Evolutionary conservation across 1,140 invertebrate genomes (phyloP).

Genomic region (Rhopalosiphum padi): DNA sequence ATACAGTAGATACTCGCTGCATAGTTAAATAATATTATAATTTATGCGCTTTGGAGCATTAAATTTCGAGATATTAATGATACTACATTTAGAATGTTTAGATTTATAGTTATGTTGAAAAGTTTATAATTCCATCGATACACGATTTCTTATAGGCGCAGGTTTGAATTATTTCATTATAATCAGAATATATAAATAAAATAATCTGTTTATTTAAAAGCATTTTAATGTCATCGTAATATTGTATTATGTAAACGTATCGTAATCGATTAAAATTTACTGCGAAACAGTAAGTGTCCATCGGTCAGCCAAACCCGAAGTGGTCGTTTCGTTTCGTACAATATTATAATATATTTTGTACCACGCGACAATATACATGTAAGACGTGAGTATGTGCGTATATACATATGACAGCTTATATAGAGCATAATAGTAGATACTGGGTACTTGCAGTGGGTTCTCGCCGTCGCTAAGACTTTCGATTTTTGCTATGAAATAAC

Average conservation of each 20-base stretch:
- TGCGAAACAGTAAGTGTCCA: neutral
- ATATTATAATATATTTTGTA: neutral
- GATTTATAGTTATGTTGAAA: neutral
- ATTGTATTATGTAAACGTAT: neutral
- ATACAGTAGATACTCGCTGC: neutral
- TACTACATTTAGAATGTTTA: neutral
- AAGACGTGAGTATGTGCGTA: neutral
- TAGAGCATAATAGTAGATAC: neutral
- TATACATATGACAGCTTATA: neutral
- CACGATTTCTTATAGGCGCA: neutral
- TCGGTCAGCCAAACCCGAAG: neutral
- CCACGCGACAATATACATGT: neutral
- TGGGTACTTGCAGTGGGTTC: neutral
- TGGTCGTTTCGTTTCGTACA: neutral
- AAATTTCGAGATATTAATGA: neutral
- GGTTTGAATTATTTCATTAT: neutral
- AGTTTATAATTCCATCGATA: neutral
- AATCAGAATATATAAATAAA: neutral
- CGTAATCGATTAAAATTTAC: neutral
- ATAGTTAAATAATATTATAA: neutral
- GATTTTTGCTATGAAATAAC: neutral
- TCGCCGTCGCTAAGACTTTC: neutral
- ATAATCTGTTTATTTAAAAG: neutral
- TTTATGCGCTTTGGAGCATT: neutral
- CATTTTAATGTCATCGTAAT: neutral